Base-by-base conservation (phyloP, 2,797 vertebrate genomes). In the Rhinichthys osculus region DNA sequence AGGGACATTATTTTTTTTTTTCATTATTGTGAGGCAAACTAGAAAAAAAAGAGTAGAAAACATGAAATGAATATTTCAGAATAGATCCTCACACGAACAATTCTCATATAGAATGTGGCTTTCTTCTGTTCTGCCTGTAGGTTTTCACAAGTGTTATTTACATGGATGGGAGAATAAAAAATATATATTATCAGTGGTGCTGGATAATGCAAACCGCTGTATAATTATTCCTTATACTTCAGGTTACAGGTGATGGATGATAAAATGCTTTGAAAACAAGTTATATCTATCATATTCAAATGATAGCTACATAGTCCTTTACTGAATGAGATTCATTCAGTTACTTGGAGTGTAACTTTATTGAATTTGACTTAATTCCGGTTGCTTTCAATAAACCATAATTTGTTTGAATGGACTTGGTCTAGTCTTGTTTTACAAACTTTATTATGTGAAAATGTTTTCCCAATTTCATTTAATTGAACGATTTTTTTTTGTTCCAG, bases 21-120 rank as follows among this genome's bases (percentile, higher is more conserved):
- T 71, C 35, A 72, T 82, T 71, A 71, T 59, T 54, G 47, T 70
- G 23, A 81, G n/a, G 44, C 30, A 70, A 52, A n/a, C 42, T 70
- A 70, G 23, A n/a, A n/a, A 70, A 71, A 38, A 54, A 27, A 42
- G 23, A 40, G 47, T 35, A 23, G 47, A 57, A 50, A 67, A 50
- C 17, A 47, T n/a, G 16, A 40, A 83, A 62, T 62, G 19, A 74
- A 83, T 74, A 11, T n/a, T 83, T 64, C 38, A 62, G 10, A 57
- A 62, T 0, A 1, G 2, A 70, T 70, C 47, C 66, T 40, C 19
- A 10, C 14, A 40, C 42, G 21, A 7, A 50, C 50, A 67, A 30
- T 80, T 80, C 40, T 66, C 40, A 30, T 44, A 47, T 11, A 33
- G n/a, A 64, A 47, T 44, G 1, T 66, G 38, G 5, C 17, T 10